These are phyloP conservation scores for Steinernema khuongi DNA, from an alignment of 1,140 invertebrate species.

Conservation along the genomic window DNA sequence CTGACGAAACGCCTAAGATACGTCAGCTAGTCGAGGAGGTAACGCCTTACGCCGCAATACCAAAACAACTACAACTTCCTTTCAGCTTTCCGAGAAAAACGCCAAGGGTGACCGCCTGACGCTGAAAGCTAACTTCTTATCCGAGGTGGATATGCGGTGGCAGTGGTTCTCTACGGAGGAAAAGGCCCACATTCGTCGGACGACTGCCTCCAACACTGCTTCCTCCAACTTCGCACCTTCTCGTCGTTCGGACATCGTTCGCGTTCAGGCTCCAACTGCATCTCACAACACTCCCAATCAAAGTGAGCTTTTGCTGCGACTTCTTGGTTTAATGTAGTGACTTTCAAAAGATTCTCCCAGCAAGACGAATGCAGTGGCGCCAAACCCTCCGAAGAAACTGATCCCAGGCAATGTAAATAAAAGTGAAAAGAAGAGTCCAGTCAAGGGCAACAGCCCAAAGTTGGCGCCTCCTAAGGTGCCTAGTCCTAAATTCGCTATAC, in stretches of 20 bases:
- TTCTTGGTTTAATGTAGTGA: neutral
- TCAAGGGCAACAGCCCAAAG: neutral
- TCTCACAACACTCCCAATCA: neutral
- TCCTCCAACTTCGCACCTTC: neutral
- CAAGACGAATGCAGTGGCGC: neutral
- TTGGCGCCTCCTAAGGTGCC: neutral
- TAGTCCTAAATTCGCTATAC: neutral
- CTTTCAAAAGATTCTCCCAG: neutral
- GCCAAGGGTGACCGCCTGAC: neutral
- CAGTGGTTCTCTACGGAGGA: slow-evolving; percentile 29
- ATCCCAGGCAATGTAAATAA: neutral
- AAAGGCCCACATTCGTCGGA: slow-evolving; percentile 21
- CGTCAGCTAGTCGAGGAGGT: neutral
- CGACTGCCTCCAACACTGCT: neutral
- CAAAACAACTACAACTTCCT: neutral
- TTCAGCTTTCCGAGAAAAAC: neutral
- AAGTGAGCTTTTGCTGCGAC: neutral
- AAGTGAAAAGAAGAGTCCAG: slow-evolving; percentile 1
- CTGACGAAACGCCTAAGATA: neutral
- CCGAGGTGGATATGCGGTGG: slow-evolving; percentile 30
- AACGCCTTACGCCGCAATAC: neutral
- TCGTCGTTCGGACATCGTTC: neutral
- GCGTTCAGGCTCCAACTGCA: neutral
- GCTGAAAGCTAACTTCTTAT: neutral
- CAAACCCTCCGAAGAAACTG: neutral